These are phyloP conservation scores for Molothrus aeneus DNA, from an alignment of 2,797 vertebrate species.

Conservation along the genomic window DNA sequence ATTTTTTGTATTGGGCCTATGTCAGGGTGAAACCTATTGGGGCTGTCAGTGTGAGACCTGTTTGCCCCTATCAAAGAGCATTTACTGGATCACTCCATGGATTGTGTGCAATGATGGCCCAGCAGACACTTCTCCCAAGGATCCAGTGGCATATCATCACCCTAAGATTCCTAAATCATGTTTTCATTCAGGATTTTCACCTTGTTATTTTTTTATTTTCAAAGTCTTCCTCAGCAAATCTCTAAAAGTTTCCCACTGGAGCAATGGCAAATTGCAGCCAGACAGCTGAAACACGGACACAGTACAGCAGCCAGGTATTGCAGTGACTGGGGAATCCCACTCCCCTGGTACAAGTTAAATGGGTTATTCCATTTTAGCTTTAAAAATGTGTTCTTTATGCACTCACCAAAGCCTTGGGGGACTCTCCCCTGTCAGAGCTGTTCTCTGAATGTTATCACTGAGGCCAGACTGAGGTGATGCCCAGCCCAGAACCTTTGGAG, in stretches of 20 bases:
- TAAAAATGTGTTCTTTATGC: neutral
- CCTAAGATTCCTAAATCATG: neutral
- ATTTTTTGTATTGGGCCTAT: neutral
- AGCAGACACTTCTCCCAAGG: neutral
- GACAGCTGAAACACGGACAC: neutral
- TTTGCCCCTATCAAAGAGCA: neutral
- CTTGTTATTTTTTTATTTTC: neutral
- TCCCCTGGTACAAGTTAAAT: neutral
- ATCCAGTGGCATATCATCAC: neutral
- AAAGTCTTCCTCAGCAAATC: neutral
- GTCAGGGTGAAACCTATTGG: no score
- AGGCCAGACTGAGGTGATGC: neutral
- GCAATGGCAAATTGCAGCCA: neutral
- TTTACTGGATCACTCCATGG: neutral
- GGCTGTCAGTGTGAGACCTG: neutral
- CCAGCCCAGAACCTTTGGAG: neutral
- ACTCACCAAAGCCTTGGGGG: fast-evolving
- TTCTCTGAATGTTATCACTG: neutral
- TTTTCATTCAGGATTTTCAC: neutral
- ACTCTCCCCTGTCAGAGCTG: neutral
- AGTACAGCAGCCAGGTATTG: neutral
- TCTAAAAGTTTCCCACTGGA: neutral
- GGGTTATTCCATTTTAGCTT: neutral
- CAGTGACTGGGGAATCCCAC: neutral
- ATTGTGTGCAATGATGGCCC: neutral